A percentile compares a stretch with the other conserved stretches of the same genome.
Conservation (phyloP, 2,113 vertebrate species). For the Isurus oxyrinchus region DNA sequence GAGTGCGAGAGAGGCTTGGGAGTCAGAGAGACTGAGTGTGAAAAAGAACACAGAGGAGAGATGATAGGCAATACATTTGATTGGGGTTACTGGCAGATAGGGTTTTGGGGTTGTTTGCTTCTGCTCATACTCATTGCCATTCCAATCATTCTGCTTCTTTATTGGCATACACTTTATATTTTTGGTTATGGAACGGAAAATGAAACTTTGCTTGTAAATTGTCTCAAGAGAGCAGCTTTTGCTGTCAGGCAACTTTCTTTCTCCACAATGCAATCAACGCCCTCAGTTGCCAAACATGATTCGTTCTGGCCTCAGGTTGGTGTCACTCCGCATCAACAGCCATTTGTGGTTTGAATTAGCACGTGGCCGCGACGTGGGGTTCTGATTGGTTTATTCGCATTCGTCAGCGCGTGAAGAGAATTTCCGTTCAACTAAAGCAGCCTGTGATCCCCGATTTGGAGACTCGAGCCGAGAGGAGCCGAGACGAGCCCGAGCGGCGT, state of each 20-base stretch:
- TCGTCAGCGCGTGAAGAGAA: background rate
- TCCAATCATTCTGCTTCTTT: background rate
- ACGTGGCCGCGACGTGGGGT: background rate
- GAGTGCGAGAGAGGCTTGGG: background rate
- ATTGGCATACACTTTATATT: background rate
- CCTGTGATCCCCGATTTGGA: background rate
- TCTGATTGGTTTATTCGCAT: background rate
- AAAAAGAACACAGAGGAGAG: background rate
- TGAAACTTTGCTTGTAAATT: background rate
- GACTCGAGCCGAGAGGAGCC: background rate
- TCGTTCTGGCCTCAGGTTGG: no score
- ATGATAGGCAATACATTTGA: no score
- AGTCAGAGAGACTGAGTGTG: background rate
- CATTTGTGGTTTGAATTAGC: background rate
- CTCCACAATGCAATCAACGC: no score
- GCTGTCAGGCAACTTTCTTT: no score
- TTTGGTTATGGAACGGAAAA: background rate
- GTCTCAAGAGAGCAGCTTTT: no score
- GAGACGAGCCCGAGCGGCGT: no score
- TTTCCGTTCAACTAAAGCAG: background rate
- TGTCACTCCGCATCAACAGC: background rate
- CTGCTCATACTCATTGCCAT: background rate
- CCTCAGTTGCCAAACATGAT: no score
- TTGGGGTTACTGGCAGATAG: no score
- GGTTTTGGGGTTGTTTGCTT: background rate